Percentiles rank a stretch among this genome's conserved stretches.
phyloP scores from a whole-genome alignment of 2,797 vertebrate genomes.

The Epinephelus malabaricus region DNA sequence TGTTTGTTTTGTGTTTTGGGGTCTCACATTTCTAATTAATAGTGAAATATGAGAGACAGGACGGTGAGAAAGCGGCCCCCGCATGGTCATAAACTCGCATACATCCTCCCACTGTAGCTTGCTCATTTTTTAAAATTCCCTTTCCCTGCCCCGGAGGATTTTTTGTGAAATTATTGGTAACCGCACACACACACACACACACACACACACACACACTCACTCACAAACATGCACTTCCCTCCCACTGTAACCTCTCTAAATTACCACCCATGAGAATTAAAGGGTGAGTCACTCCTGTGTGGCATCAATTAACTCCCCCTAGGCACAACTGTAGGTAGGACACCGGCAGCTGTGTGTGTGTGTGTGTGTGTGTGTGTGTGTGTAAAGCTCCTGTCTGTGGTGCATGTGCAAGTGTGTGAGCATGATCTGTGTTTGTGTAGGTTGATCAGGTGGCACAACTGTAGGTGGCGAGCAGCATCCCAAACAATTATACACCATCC shows the following conservation, averaged over 20 bases:
- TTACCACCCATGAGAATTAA: conserved; percentile 69
- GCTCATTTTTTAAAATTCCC: conserved; percentile 27
- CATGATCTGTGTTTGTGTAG: conserved; percentile 20
- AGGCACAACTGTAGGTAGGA: conserved; percentile 51
- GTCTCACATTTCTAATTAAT: conserved; percentile 31
- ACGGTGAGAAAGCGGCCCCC: conserved; percentile 10
- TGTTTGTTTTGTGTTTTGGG: background rate
- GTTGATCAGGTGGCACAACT: conserved; percentile 34
- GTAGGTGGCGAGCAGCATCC: conserved; percentile 54
- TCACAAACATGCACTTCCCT: conserved; percentile 21
- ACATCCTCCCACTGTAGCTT: background rate
- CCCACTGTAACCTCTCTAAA: conserved; percentile 63
- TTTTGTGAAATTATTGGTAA: conserved; percentile 30
- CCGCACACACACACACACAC: conserved; percentile 7
- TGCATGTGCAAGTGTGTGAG: background rate
- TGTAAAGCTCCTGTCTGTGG: background rate
- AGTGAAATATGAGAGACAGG: background rate
- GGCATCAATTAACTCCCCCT: conserved; percentile 65
- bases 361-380: conserved; percentile 9
- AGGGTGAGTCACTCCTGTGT: conserved; percentile 68
- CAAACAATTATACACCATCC: conserved; percentile 49
- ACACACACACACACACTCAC: conserved; percentile 26
- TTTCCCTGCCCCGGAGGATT: conserved; percentile 2
- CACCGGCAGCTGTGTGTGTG: conserved; percentile 23
- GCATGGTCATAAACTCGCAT: conserved; percentile 11